Base-by-base conservation (phyloP, 2,888 invertebrate genomes). In the Perizoma affinitatum region DNA sequence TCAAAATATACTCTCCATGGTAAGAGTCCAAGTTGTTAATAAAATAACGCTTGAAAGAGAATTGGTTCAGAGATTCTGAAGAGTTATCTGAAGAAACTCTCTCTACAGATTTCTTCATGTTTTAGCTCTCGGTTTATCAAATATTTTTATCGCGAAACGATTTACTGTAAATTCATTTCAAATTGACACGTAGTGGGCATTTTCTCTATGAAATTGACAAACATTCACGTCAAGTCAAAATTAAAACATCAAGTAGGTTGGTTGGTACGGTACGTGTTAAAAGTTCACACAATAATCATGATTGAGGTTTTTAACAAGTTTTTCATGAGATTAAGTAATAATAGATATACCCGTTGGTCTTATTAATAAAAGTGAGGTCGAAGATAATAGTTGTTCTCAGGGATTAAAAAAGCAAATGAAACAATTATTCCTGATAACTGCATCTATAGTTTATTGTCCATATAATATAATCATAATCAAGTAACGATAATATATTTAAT, bases 1-100 rank as follows among this genome's bases (percentile, higher is more conserved):
- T 87, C 40, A 93, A 75, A 52, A 94, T 75, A 70, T 86, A 84
- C 71, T 86, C 86, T 7, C 93, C 93, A 68, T 94, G 93, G 76
- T 93, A 95, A n/a, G 92, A 92, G 77, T 95, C 94, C 47, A 94
- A 80, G 65, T 94, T 93, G 78, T 94, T 95, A 47, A 95, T 81
- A 74, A 94, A 95, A 75, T 94, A 89, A 45, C 94, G 88, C 75
- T 93, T 92, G 8, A 81, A 84, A 1, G 89, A 87, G 69, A 92
- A 93, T 50, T 75, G 51, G 58, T 74, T 75, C 9, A 72, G 75
- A 4, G 65, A 41, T 53, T 78, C 75, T 2, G 74, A 70, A 10
- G 76, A 74, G 0, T 73, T 79, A 2, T 73, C 76, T 6, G 84
- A 82, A 35, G 82, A 69, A 51, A 78, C 34, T 69, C 71, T 65